Evolutionary conservation across 2,888 invertebrate species (phyloP), one percentile per base, ranked within the genome.

Genomic region (Carabus problematicus): DNA sequence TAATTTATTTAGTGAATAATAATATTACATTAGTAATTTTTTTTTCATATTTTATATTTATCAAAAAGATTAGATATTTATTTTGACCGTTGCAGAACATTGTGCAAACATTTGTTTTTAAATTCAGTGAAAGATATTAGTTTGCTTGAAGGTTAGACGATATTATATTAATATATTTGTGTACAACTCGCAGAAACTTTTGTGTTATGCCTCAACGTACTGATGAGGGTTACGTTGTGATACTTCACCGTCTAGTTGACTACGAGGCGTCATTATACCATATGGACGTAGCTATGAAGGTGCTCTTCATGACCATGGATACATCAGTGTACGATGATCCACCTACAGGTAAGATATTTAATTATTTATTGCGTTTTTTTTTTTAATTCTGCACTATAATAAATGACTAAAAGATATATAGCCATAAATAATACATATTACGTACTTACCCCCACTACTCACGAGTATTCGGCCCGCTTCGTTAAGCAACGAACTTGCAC

Each of bases 241-340:
- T 89, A 70, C 87, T 85, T 80, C 89, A 90, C 77, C 82, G 88
- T 40, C 81, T 90, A 14, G 81, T 84, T 70, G 82, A 87, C 74
- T 83, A 83, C 0, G 85, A 85, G 41, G 85, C 88, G 0, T 85
- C 85, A 14, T 84, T 85, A 75, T 90, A 89, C 77, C 79, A 82
- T 75, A 84, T 89, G 72, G 86, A 86, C 73, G 80, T 85, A 41
- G 86, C 87, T 9, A 84, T 87, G 74, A 89, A 87, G 76, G 78
- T 89, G 43, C 45, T 76, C 9, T 75, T 77, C 67, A 72, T 79
- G 76, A 75, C 79, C 0, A 66, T 77, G 49, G 78, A 90, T 76
- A 83, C 84, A 12, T 86, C 85, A 68, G 77, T 89, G 0, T 81
- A 83, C 74, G 83, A 84, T 62, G 80, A 87, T 3, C 89, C 90